Conservation (phyloP, 2,113 vertebrate genomes). For the Cyprinodon variegatus region DNA sequence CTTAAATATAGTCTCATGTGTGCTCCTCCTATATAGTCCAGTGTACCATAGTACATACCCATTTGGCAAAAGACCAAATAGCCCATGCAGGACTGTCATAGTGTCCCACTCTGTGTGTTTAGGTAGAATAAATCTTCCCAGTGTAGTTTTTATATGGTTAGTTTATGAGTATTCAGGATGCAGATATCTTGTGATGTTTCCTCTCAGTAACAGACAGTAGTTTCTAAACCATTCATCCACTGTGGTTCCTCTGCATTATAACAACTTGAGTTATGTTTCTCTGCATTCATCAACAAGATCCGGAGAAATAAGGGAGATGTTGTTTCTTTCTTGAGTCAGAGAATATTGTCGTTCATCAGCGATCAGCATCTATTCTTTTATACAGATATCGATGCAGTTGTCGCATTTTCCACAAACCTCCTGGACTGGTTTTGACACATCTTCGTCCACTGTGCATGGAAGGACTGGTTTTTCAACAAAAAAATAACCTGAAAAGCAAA, state of each 20-base stretch:
- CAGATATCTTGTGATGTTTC: constrained; percentile 12
- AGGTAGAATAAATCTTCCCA: neutral
- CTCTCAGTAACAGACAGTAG: neutral
- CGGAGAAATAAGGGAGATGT: constrained; percentile 3
- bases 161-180: neutral
- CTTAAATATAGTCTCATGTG: neutral
- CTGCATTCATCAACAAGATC: constrained; percentile 12
- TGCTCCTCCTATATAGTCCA: neutral
- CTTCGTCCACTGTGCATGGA: constrained; percentile 34
- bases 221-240: neutral
- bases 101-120: neutral
- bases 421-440: constrained; percentile 72
- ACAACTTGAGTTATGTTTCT: neutral
- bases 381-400: constrained; percentile 53
- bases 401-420: constrained; percentile 69
- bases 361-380: constrained; percentile 17
- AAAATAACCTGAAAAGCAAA: constrained; percentile 44
- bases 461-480: neutral
- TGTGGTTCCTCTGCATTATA: constrained; percentile 3
- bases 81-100: neutral
- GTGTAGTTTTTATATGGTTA: neutral
- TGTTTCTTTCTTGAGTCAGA: neutral
- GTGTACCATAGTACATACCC: constrained; percentile 52
- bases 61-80: neutral
- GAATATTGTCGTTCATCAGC: neutral